Evolutionary conservation across 1,140 invertebrate genomes (phyloP), one percentile per base, ranked within the genome.

Genomic region (Psilanteris sp.): DNA sequence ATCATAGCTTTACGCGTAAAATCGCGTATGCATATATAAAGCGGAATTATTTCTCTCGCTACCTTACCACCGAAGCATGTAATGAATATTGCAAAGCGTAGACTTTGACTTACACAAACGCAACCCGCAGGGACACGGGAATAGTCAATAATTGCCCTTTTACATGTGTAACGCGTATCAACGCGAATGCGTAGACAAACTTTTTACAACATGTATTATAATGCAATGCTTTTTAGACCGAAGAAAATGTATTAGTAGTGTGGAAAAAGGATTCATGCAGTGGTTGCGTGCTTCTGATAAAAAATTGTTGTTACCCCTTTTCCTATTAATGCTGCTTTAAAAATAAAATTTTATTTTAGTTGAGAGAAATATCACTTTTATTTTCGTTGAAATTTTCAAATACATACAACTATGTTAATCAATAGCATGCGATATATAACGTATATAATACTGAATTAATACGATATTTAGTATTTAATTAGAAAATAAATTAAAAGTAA

Each of bases 11-110:
- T 83, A 81, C 82, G 84, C 80, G 80, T 85, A 82, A 83, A 84
- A 83, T 85, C 80, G 79, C 77, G 80, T 83, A 84, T 85, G 84
- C 83, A 85, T 85, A 82, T 85, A 82, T 85, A 85, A 85, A 85
- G 76, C 81, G 76, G 76, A 77, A 84, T 85, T 85, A 84, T 84
- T 85, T 85, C 78, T 80, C 75, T 73, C 70, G 50, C 32, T 73
- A 41, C 76, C 64, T 73, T 70, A 59, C 59, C 68, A 61, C 70
- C 67, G 36, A 78, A 70, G 57, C 66, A 64, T 70, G 66, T 76
- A 76, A 66, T 66, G 64, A 66, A 70, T 70, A 76, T 59, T 76
- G 57, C 64, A 59, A 37, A 61, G 61, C 55, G 50, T 64, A 46
- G 62, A 67, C 55, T 68, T 68, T 48, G 37, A 64, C 59, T 73